These are phyloP conservation scores for Bergia sp. DNA, from an alignment of 92 coral and sea anemone genomes.

Conservation along the genomic window DNA sequence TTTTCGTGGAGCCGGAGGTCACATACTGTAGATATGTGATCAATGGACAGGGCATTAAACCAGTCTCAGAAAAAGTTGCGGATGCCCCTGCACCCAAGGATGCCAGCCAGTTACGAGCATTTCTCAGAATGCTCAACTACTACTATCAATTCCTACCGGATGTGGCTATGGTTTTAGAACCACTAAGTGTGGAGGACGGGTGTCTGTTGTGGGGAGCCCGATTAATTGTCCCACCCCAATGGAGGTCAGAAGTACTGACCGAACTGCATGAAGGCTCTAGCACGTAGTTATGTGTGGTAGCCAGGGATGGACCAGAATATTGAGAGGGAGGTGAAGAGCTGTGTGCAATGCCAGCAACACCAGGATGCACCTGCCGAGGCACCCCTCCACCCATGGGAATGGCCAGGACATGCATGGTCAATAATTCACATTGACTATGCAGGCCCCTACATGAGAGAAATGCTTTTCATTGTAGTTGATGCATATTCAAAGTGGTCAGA, in stretches of 20 bases:
- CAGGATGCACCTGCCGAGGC: constrained; percentile 53
- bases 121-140: constrained; percentile 46
- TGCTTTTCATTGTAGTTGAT: constrained; percentile 48
- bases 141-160: constrained; percentile 44
- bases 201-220: constrained; percentile 36
- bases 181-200: constrained; percentile 41
- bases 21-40: too few relatives aligned
- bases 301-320: constrained; percentile 31
- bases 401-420: constrained; percentile 55
- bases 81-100: constrained; percentile 57
- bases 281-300: constrained; percentile 46
- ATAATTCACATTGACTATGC: constrained; percentile 48
- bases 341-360: constrained; percentile 42
- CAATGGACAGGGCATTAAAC: constrained; percentile 51
- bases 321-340: constrained; percentile 35
- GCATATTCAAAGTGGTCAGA: constrained; percentile 49
- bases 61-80: constrained; percentile 60
- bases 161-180: constrained; percentile 48
- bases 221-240: constrained; percentile 49
- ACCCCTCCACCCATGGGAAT: constrained; percentile 63
- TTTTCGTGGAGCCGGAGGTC: too few relatives aligned
- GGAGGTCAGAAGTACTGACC: constrained; percentile 47
- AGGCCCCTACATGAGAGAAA: constrained; percentile 40
- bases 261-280: constrained; percentile 54
- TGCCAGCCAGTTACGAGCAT: constrained; percentile 25